These are phyloP conservation scores for Mixornis gularis DNA, from an alignment of 2,113 vertebrate genomes.

Conservation along the genomic window DNA sequence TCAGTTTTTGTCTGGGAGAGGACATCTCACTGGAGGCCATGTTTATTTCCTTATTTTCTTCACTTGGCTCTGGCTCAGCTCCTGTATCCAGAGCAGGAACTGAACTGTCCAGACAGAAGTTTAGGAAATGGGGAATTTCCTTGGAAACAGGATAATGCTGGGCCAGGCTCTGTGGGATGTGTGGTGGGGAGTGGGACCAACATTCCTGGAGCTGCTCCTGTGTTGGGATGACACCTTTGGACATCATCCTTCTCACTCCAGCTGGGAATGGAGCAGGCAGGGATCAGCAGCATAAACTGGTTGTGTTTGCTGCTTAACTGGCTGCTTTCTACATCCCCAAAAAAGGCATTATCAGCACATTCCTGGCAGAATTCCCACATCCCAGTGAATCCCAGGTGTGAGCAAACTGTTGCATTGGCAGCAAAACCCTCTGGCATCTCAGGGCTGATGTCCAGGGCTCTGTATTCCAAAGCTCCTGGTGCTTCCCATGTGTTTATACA, in stretches of 20 bases:
- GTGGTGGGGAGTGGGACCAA: fast-evolving
- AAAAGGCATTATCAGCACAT: background rate
- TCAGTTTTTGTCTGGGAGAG: background rate
- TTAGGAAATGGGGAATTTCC: background rate
- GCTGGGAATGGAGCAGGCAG: background rate
- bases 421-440: background rate
- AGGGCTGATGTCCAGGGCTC: background rate
- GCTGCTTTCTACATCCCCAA: background rate
- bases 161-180: background rate
- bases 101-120: background rate
- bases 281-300: fast-evolving
- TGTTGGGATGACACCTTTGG: background rate
- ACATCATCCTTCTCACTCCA: background rate
- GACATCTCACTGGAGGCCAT: fast-evolving
- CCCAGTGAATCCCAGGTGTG: background rate
- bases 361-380: background rate
- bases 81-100: background rate
- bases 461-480: background rate
- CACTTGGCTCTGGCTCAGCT: background rate
- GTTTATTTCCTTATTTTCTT: background rate
- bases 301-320: background rate
- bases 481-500: background rate
- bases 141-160: background rate
- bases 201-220: background rate
- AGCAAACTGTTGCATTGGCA: background rate